Conservation (phyloP, 2,888 invertebrate genomes). For the Athalia rosae region DNA sequence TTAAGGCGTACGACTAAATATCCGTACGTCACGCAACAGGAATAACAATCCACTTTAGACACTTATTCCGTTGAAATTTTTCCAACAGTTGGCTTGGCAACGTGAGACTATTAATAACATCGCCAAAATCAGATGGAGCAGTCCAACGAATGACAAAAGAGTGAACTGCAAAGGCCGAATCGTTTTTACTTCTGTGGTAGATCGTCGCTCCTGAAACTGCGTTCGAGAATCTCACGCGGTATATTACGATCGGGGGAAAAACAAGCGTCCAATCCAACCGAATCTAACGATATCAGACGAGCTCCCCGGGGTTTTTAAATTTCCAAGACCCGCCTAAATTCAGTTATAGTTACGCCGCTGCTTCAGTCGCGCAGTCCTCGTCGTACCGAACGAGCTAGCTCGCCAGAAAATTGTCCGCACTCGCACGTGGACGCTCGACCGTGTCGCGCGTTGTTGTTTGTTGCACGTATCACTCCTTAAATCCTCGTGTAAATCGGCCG, state of each 20-base stretch:
- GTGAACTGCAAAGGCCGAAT: background rate
- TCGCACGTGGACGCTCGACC: conserved; percentile 71
- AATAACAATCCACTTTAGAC: conserved; percentile 7
- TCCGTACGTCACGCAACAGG: background rate
- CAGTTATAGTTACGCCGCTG: conserved; percentile 30
- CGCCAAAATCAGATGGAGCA: background rate
- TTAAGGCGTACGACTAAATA: background rate
- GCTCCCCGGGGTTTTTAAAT: background rate
- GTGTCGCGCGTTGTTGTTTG: conserved; percentile 55
- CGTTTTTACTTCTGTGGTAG: background rate
- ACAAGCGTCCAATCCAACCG: background rate
- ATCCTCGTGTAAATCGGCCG: conserved; percentile 20
- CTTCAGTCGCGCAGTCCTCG: conserved; percentile 31
- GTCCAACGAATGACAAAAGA: background rate
- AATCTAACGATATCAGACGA: background rate
- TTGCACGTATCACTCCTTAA: conserved; percentile 16
- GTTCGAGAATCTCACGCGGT: background rate
- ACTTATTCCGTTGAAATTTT: background rate
- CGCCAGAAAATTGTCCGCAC: conserved; percentile 59
- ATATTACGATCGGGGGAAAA: background rate
- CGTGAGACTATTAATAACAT: too few species aligned
- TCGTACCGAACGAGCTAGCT: conserved; percentile 23
- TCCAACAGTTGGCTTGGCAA: background rate
- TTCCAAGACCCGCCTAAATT: background rate
- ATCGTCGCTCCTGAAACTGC: background rate